These are phyloP conservation scores for Bombus pyrosoma DNA, from an alignment of 1,140 invertebrate species.

Conservation along the genomic window DNA sequence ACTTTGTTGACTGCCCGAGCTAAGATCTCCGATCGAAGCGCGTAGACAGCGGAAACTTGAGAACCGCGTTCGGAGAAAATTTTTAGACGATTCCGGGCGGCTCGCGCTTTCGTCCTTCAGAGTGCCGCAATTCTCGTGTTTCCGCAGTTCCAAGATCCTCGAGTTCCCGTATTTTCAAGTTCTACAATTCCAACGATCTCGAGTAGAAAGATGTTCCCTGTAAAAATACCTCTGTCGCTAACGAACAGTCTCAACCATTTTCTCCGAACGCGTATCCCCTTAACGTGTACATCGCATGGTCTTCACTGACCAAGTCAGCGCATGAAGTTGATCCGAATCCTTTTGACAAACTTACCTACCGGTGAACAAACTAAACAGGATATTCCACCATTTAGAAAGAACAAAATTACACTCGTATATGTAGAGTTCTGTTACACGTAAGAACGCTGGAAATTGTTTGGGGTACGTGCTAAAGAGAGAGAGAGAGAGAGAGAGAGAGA, in stretches of 20 bases:
- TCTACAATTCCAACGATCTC: background rate
- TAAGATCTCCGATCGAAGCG: background rate
- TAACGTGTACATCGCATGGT: slow-evolving; percentile 11
- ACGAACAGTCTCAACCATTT: background rate
- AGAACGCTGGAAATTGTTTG: background rate
- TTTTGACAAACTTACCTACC: background rate
- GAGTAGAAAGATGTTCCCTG: too few relatives aligned
- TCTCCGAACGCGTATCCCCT: background rate
- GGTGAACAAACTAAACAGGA: background rate
- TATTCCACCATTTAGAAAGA: background rate
- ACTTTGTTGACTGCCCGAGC: background rate
- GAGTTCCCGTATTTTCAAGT: background rate
- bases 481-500: background rate
- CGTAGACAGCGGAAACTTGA: background rate
- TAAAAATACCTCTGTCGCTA: too few relatives aligned
- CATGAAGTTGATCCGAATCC: background rate
- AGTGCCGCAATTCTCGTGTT: rapidly evolving
- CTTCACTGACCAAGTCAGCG: background rate
- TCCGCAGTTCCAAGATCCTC: too few relatives aligned
- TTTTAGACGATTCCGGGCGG: background rate
- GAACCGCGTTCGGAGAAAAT: background rate
- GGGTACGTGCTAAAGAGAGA: background rate
- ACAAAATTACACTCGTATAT: background rate
- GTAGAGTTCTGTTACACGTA: background rate
- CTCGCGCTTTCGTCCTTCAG: too few relatives aligned